Conservation (phyloP, 1,140 invertebrate genomes). For the Harpegnathos saltator region DNA sequence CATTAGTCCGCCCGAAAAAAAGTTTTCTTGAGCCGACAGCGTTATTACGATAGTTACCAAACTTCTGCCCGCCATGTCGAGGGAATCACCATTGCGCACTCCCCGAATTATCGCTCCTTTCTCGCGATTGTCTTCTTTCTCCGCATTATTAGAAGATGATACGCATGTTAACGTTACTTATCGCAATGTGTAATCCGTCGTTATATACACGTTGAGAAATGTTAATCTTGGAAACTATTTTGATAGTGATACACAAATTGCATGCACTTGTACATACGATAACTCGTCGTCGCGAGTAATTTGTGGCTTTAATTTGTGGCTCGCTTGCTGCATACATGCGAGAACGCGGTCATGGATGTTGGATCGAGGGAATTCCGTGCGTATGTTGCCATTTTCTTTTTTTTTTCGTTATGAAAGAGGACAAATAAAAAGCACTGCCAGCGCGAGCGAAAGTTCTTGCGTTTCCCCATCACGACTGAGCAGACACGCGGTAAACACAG, state of each 20-base stretch:
- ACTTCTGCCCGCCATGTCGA: not conserved
- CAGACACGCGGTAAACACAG: not conserved
- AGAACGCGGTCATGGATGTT: not conserved
- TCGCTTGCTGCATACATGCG: not conserved
- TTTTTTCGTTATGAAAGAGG: slow-evolving; percentile 9
- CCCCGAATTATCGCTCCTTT: too few relatives aligned
- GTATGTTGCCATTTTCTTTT: not conserved
- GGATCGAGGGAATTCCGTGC: slow-evolving; percentile 1
- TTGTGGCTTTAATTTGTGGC: not conserved
- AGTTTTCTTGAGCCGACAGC: not conserved
- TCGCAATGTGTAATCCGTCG: too few relatives aligned
- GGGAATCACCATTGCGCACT: too few relatives aligned
- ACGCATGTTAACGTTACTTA: too few relatives aligned
- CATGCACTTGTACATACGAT: too few relatives aligned
- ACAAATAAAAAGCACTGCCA: slow-evolving; percentile 67
- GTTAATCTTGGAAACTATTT: too few relatives aligned
- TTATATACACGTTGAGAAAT: too few relatives aligned
- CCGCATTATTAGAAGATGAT: too few relatives aligned
- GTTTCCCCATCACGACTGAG: slow-evolving; percentile 51
- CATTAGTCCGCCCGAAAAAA: slow-evolving; percentile 6
- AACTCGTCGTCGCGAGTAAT: not conserved
- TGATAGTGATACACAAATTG: too few relatives aligned
- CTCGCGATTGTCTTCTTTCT: too few relatives aligned
- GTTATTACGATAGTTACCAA: slow-evolving; percentile 29
- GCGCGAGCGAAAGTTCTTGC: slow-evolving; percentile 42